phyloP scores from a whole-genome alignment of 2,797 vertebrate genomes.

The Protosalanx chinensis region DNA sequence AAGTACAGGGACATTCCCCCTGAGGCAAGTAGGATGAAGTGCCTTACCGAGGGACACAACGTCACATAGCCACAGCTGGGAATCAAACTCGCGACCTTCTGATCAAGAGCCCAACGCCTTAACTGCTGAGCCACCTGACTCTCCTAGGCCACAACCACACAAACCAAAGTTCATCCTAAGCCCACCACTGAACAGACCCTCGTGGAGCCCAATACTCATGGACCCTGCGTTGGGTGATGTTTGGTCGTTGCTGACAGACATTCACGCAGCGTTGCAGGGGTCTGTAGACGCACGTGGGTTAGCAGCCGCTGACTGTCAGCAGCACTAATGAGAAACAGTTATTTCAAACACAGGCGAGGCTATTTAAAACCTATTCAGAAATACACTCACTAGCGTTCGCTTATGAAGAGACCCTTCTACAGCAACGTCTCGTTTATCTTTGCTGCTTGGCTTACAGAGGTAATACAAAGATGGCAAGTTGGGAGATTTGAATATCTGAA shows the following conservation, averaged over 20 bases:
- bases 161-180: background rate
- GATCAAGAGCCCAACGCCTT: background rate
- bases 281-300: conserved; percentile 15
- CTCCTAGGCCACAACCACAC: background rate
- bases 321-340: conserved; percentile 17
- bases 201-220: too few relatives aligned
- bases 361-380: conserved; percentile 45
- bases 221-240: background rate
- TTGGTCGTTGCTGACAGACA: background rate
- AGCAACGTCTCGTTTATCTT: background rate
- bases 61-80: too few relatives aligned
- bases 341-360: conserved; percentile 30
- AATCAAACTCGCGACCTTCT: background rate
- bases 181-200: background rate
- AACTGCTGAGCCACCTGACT: background rate
- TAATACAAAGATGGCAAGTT: conserved; percentile 15
- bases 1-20: too few relatives aligned
- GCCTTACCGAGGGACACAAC: too few relatives aligned
- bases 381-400: conserved; percentile 18
- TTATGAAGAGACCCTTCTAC: conserved; percentile 6
- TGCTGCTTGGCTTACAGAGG: background rate
- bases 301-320: conserved; percentile 16
- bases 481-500: conserved; percentile 32
- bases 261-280: conserved; percentile 4
- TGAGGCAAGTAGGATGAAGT: too few relatives aligned